A percentile compares a stretch with the other conserved stretches of the same genome.
phyloP scores from a whole-genome alignment of 2,797 vertebrate species.

The Rhinoraja longicauda region DNA sequence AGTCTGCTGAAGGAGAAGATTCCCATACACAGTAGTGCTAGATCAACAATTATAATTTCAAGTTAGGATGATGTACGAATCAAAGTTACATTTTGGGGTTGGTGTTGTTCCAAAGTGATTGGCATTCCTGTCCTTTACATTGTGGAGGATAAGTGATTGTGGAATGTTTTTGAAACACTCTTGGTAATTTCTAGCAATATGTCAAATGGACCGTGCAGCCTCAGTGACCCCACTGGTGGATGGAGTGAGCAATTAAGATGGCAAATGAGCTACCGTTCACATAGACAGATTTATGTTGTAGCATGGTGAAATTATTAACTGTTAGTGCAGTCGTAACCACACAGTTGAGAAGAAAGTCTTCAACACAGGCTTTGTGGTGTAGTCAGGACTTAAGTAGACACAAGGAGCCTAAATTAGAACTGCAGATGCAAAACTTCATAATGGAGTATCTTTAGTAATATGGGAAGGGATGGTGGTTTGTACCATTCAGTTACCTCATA shows the following conservation, averaged over 20 bases:
- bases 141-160: neutral
- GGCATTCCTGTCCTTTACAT: neutral
- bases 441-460: neutral
- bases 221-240: neutral
- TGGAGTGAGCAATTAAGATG: neutral
- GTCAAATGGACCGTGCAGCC: neutral
- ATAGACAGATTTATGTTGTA: neutral
- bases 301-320: neutral
- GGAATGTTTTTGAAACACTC: neutral
- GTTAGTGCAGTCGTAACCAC: neutral
- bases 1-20: too few relatives aligned
- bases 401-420: neutral
- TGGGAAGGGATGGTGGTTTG: neutral
- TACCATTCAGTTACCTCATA: neutral
- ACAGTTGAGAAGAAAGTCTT: neutral
- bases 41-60: neutral
- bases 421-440: neutral
- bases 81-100: neutral
- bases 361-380: neutral
- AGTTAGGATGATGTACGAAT: neutral
- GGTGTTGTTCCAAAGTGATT: neutral
- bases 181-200: neutral
- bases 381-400: neutral
- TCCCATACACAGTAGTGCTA: too few relatives aligned
- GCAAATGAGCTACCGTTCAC: neutral